Evolutionary conservation across 1,140 invertebrate species (phyloP), one percentile per base, ranked within the genome.

Genomic region (Condylostylus longicornis): DNA sequence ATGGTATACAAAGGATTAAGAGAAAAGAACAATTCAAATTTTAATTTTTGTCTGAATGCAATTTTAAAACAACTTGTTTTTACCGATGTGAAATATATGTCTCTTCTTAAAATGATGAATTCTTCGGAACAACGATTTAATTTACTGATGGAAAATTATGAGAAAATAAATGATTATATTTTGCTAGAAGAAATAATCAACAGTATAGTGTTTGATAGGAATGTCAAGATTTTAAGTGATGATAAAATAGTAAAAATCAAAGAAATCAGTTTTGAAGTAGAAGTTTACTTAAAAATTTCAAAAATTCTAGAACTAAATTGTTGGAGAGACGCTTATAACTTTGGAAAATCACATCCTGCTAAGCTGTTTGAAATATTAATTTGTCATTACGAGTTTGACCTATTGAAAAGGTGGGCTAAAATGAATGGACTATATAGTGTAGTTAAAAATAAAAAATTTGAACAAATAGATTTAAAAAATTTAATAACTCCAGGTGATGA

Each of bases 251-350:
- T 31, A 0, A 45, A 60, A 38, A 40, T 69, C 25, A 44, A 58
- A 30, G 40, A 47, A 12, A 64, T 58, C 35, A 41, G 62, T 5
- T 57, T 69, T 9, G 64, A 68, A 42, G 60, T 75, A 29, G 52
- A 66, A 2, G 59, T 66, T 13, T 64, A 64, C 42, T 53, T 66
- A 13, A 52, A 62, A 40, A 60, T 68, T 5, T 54, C 59, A 18
- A 30, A 51, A 10, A 42, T 57, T 3, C 32, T 63, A 6, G 48
- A 62, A 21, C 56, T 68, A 5, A 62, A 66, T 47, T 56, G 47
- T 42, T 68, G 56, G 65, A 54, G 38, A 31, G 61, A 48, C 50
- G 65, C 42, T 23, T 67, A 36, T 5, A 54, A 54, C 18, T 63
- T 69, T 33, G 67, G 67, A 15, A 40, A 46, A 7, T 36, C 40